Percentiles rank a stretch among this genome's conserved stretches.
Conservation (phyloP, 1,140 invertebrate species). For the Cydia strobilella region DNA sequence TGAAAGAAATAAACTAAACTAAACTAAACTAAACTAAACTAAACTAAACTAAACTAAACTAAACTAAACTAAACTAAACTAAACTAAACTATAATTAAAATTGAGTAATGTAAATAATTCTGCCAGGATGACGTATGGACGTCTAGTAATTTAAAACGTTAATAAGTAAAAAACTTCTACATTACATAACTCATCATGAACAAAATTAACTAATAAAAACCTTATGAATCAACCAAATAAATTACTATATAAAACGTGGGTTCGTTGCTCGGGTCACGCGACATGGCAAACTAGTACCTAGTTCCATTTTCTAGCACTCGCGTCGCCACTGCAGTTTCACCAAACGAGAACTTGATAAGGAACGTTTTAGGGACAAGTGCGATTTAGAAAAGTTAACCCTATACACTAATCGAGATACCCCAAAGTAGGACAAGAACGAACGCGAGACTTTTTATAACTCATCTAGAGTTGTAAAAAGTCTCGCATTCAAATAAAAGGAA, state of each 20-base stretch:
- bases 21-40: too few species aligned
- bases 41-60: too few species aligned
- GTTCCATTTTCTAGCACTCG: neutral
- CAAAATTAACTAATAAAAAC: neutral
- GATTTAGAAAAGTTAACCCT: slow-evolving; percentile 2
- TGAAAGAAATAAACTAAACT: too few species aligned
- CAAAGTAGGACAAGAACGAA: too few species aligned
- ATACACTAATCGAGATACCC: too few species aligned
- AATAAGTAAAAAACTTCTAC: neutral
- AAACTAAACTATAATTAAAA: too few species aligned
- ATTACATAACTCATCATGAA: neutral
- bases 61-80: too few species aligned
- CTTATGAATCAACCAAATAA: slow-evolving; percentile 1
- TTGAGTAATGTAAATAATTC: too few species aligned
- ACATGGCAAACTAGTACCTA: slow-evolving; percentile 2
- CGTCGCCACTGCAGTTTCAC: neutral
- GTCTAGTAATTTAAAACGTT: neutral
- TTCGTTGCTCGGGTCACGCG: neutral
- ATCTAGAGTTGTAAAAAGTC: too few species aligned
- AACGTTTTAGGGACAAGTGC: slow-evolving; percentile 5
- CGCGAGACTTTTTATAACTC: too few species aligned
- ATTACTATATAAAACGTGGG: neutral
- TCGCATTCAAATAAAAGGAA: too few species aligned
- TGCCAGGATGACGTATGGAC: neutral
- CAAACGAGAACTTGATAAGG: neutral